A percentile compares a stretch with the other conserved stretches of the same genome.
Conservation (phyloP, 1,140 invertebrate genomes). For the Leguminivora glycinivorella region DNA sequence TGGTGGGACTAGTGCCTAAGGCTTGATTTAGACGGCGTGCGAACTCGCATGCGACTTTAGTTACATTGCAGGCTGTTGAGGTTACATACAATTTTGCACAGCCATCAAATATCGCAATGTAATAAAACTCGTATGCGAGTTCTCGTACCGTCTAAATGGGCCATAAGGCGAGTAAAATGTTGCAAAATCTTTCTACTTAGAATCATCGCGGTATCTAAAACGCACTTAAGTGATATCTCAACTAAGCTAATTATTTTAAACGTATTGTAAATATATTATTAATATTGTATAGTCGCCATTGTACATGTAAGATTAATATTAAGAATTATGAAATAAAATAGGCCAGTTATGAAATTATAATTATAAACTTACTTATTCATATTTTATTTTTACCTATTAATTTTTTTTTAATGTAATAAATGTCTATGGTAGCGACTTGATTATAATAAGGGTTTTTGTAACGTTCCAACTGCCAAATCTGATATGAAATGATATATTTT, state of each 20-base stretch:
- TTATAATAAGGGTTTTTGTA: not conserved
- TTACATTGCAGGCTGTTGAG: too few species aligned
- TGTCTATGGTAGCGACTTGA: not conserved
- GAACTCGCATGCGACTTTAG: too few species aligned
- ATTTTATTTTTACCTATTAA: not conserved
- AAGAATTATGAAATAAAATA: slow-evolving; percentile 13
- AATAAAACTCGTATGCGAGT: too few species aligned
- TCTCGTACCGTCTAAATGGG: too few species aligned
- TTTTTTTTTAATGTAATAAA: not conserved
- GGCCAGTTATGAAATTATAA: slow-evolving; percentile 23
- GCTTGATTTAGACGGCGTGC: too few species aligned
- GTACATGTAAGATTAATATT: slow-evolving; percentile 6
- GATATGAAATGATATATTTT: too few species aligned
- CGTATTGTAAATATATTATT: slow-evolving; percentile 22
- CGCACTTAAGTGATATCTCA: slow-evolving; percentile 24
- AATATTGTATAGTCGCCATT: slow-evolving; percentile 11
- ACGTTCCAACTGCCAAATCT: not conserved
- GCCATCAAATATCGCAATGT: too few species aligned
- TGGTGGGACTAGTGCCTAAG: too few species aligned
- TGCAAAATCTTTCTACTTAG: not conserved
- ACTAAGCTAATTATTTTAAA: slow-evolving; percentile 11
- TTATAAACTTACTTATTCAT: not conserved
- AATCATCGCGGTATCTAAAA: not conserved
- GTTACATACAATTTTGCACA: too few species aligned
- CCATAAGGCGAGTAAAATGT: too few species aligned